phyloP scores from a whole-genome alignment of 2,888 invertebrate genomes.

The Atherix ibis region DNA sequence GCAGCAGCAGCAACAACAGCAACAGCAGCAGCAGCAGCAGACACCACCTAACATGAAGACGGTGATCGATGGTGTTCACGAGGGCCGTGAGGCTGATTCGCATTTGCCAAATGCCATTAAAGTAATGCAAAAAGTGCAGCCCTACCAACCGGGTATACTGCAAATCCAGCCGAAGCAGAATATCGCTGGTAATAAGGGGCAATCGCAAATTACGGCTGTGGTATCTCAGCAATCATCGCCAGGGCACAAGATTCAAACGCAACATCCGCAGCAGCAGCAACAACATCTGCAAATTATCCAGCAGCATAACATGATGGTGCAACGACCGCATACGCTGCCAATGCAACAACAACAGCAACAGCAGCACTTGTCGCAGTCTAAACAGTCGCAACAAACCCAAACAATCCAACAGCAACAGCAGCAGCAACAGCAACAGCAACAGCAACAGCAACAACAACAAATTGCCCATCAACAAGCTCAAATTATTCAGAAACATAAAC shows the following conservation, averaged over 20 bases:
- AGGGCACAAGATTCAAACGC: conserved; percentile 11
- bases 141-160: conserved; percentile 22
- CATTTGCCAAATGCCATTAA: no score
- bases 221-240: no score
- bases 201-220: no score
- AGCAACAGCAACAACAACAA: conserved; percentile 10
- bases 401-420: conserved; percentile 20
- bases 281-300: conserved; percentile 10
- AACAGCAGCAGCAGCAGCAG: no score
- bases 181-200: no score
- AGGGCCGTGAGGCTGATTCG: no score
- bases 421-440: conserved; percentile 5
- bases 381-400: conserved; percentile 18
- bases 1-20: no score
- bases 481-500: conserved; percentile 8
- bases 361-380: conserved; percentile 14
- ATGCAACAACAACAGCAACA: conserved; percentile 15
- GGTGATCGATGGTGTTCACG: no score
- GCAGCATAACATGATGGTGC: conserved; percentile 10
- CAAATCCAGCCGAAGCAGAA: conserved; percentile 11
- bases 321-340: conserved; percentile 16
- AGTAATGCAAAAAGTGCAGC: conserved; percentile 21
- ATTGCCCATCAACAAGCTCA: conserved; percentile 9
- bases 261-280: conserved; percentile 18
- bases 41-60: no score